These are phyloP conservation scores for Lepidurus apus DNA, from an alignment of 1,140 invertebrate genomes.

Conservation along the genomic window DNA sequence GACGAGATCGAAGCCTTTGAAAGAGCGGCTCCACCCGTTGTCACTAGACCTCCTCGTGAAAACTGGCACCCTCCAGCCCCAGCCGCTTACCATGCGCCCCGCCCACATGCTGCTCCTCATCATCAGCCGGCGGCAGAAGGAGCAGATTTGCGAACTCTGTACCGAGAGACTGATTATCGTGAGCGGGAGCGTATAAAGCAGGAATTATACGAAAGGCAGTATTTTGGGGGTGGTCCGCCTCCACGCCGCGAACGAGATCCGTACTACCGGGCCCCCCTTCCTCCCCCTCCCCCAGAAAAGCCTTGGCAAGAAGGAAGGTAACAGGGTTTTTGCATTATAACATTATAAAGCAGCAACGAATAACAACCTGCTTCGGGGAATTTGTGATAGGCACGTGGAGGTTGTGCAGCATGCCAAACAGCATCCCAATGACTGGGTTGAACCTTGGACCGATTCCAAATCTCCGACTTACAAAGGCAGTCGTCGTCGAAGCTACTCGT, in stretches of 20 bases:
- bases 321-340: background rate
- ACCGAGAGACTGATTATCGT: conserved; percentile 36
- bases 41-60: background rate
- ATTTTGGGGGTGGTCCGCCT: conserved; percentile 26
- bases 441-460: conserved; percentile 82
- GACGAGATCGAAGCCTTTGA: conserved; percentile 4
- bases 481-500: conserved; percentile 39
- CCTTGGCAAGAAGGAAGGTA: conserved; percentile 35
- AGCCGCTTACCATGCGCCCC: background rate
- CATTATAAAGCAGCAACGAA: background rate
- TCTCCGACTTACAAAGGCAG: conserved; percentile 54
- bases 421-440: conserved; percentile 73
- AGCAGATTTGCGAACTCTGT: conserved; percentile 34
- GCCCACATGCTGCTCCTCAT: conserved; percentile 23
- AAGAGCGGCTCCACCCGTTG: background rate
- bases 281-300: conserved; percentile 32
- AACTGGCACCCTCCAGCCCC: conserved; percentile 27
- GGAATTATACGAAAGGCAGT: conserved; percentile 36
- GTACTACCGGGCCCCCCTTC: background rate
- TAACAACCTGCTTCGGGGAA: background rate
- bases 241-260: conserved; percentile 29
- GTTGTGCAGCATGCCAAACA: conserved; percentile 34
- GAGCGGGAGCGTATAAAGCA: conserved; percentile 32
- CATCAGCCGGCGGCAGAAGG: conserved; percentile 31
- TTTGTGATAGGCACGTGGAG: conserved; percentile 31